Base-by-base conservation (phyloP, 2,113 vertebrate genomes). In the Tiliqua scincoides region DNA sequence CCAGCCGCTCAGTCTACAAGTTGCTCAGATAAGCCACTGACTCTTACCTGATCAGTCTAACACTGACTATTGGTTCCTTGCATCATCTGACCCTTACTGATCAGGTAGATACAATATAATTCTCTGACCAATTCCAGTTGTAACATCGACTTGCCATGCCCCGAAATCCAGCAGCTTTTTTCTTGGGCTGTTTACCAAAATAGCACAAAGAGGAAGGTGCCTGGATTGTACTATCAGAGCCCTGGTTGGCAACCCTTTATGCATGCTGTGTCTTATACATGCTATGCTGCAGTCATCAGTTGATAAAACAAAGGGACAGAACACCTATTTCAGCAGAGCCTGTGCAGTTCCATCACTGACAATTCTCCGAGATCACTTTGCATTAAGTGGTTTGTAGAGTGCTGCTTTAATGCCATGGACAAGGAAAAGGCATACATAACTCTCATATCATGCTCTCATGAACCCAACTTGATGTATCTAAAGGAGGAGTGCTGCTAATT, bases 401-500 rank as follows among this genome's bases (percentile, higher is more conserved):
- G 23, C 62, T 68, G 48, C 74, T 85, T 59, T 54, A 78, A 40
- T 67, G 35, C 32, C 57, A 20, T 57, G 23, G 32, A 57, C 25
- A 54, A 70, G 32, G 18, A 37, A 35, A 21, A 48, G 6, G 43
- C 30, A 27, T 8, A 18, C 18, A 12, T 14, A 11, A 20, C 30
- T 30, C 40, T 25, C 54, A 9, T 35, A 70, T 57, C 43, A 76
- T 79, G 10, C 63, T 83, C 25, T 67, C 52, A 84, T 87, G 73
- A 87, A 92, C 71, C 1, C 20, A 21, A 52, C 17, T 83, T 83
- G 40, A 8, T 78, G 32, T 78, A 62, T 80, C 67, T 80, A 88
- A 1, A 54, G 83, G 52, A 80, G 27, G 3, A 59, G 57, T 15
- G 83, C 77, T 71, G 6, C 57, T 92, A 90, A 88, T 88, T 88